These are phyloP conservation scores for Drosophila miranda DNA, from an alignment of 1,140 invertebrate genomes.

Conservation along the genomic window DNA sequence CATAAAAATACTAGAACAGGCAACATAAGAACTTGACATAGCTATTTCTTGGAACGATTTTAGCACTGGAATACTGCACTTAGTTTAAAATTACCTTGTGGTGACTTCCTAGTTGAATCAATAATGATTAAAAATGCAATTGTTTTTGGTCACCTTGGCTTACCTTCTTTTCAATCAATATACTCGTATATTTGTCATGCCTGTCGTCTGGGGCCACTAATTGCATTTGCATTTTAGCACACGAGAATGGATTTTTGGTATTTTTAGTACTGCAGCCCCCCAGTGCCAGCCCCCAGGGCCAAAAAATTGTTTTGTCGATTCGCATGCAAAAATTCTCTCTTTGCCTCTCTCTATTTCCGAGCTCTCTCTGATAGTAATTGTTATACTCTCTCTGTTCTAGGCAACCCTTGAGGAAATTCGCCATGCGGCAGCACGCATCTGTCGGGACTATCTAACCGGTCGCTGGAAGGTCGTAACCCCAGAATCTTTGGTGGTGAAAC, in stretches of 20 bases:
- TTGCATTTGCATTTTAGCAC: constrained; percentile 44
- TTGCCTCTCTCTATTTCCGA: not conserved
- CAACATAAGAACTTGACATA: no score
- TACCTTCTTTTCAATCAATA: constrained; percentile 28
- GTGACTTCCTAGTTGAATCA: not conserved
- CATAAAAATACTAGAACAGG: no score
- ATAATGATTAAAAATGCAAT: not conserved
- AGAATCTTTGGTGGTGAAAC: constrained; percentile 89
- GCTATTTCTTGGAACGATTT: not conserved
- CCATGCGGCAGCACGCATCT: constrained; percentile 91
- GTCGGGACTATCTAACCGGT: constrained; percentile 92
- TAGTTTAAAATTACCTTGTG: not conserved
- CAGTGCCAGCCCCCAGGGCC: not conserved
- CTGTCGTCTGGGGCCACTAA: constrained; percentile 12
- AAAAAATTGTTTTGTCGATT: constrained; percentile 59
- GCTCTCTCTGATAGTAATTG: constrained; percentile 1
- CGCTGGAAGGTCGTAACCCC: constrained; percentile 92
- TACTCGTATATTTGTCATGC: constrained; percentile 4
- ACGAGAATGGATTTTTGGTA: constrained; percentile 19
- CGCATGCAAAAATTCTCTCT: constrained; percentile 13
- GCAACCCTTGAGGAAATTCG: constrained; percentile 87
- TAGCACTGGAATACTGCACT: not conserved
- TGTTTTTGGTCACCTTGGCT: not conserved
- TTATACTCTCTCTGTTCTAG: constrained; percentile 25
- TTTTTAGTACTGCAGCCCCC: constrained; percentile 22